Conservation (phyloP, 2,797 vertebrate genomes). For the Anas acuta region DNA sequence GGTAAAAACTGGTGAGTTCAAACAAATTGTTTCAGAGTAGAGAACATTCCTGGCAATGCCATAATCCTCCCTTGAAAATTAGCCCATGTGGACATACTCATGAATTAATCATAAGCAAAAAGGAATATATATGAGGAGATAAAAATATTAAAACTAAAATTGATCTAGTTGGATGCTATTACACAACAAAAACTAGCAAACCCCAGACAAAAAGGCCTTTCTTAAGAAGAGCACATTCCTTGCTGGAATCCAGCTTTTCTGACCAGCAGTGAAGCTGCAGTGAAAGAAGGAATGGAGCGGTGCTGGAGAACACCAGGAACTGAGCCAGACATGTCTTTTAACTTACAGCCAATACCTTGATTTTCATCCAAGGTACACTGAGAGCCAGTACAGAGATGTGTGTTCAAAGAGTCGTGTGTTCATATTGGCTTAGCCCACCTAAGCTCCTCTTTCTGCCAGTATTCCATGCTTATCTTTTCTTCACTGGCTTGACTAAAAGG, state of each 20-base stretch:
- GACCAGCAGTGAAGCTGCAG: neutral
- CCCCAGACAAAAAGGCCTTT: neutral
- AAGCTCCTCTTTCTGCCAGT: conserved; percentile 15
- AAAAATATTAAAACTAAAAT: neutral
- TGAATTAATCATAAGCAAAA: neutral
- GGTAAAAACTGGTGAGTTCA: neutral
- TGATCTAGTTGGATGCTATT: neutral
- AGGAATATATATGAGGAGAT: neutral
- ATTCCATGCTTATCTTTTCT: neutral
- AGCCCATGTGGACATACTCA: neutral
- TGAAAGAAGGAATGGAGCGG: neutral
- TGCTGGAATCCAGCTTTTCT: neutral
- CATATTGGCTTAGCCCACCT: neutral
- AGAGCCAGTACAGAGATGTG: neutral
- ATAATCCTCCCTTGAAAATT: neutral
- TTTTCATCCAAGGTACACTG: neutral
- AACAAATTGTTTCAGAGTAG: neutral
- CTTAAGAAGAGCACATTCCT: neutral
- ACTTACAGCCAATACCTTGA: conserved; percentile 21
- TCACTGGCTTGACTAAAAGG: neutral
- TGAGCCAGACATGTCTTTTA: neutral
- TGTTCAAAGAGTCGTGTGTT: conserved; percentile 34
- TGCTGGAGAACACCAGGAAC: neutral
- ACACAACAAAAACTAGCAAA: neutral
- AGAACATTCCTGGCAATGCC: neutral